phyloP scores from a whole-genome alignment of 2,888 invertebrate genomes.

The Vandiemenella viatica region DNA sequence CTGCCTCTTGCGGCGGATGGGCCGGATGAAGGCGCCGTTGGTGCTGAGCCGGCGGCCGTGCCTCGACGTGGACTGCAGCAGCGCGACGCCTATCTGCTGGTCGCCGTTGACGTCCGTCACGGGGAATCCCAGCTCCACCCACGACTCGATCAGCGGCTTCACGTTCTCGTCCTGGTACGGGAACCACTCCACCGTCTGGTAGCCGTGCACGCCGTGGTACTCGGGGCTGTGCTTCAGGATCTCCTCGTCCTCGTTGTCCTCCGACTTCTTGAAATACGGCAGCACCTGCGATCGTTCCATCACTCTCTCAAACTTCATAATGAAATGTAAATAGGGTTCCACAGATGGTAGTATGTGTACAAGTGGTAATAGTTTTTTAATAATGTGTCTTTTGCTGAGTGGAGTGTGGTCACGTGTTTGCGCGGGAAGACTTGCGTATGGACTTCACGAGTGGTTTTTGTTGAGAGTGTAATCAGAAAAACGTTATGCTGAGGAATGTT shows the following conservation, averaged over 20 bases:
- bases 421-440: too few species aligned
- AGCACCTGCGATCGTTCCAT: too few species aligned
- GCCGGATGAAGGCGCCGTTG: conserved; percentile 50
- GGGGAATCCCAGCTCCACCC: conserved; percentile 43
- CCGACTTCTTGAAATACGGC: conserved; percentile 54
- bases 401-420: too few species aligned
- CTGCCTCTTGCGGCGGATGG: conserved; percentile 37
- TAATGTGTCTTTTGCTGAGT: too few species aligned
- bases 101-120: conserved; percentile 25
- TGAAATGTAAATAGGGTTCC: too few species aligned
- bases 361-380: too few species aligned
- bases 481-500: too few species aligned
- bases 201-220: conserved; percentile 46
- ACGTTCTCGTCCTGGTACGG: conserved; percentile 44
- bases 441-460: too few species aligned
- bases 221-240: conserved; percentile 31
- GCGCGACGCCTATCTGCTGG: conserved; percentile 41
- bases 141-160: conserved; percentile 37
- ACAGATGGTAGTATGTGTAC: too few species aligned
- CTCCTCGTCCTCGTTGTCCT: conserved; percentile 42
- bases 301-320: too few species aligned
- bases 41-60: conserved; percentile 44
- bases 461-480: too few species aligned
- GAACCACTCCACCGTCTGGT: conserved; percentile 46
- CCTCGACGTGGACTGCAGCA: conserved; percentile 43